phyloP scores from a whole-genome alignment of 2,888 invertebrate genomes.

The Chironomus tentans region DNA sequence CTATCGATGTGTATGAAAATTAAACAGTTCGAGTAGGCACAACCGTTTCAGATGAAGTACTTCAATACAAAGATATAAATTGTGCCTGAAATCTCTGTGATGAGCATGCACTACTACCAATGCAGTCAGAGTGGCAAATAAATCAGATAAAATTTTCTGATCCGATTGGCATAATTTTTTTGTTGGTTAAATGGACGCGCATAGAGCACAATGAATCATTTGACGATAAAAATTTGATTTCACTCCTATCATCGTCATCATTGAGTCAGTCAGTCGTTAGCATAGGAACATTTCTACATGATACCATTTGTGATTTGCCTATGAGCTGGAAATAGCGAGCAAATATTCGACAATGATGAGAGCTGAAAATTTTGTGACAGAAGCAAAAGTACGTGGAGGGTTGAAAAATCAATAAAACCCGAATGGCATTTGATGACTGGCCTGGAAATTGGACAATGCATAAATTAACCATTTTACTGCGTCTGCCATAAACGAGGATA shows the following conservation, averaged over 20 bases:
- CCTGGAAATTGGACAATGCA: constrained; percentile 22
- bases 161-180: constrained; percentile 1
- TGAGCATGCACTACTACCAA: constrained; percentile 9
- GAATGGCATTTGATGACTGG: constrained; percentile 21
- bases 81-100: no score
- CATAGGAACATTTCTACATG: no score
- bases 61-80: not conserved
- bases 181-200: not conserved
- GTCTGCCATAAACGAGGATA: not conserved
- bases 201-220: not conserved
- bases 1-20: not conserved
- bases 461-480: constrained; percentile 11
- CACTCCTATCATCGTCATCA: not conserved
- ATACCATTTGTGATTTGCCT: no score
- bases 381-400: not conserved
- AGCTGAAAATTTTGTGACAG: not conserved
- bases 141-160: constrained; percentile 20
- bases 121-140: not conserved
- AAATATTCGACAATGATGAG: not conserved
- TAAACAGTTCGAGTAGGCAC: not conserved
- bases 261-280: not conserved
- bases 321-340: no score
- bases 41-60: not conserved
- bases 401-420: constrained; percentile 21
- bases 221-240: not conserved